Percentiles rank a stretch among this genome's conserved stretches.
Evolutionary conservation across 2,113 vertebrate genomes (phyloP).

Genomic region (Amphiprion percula): DNA sequence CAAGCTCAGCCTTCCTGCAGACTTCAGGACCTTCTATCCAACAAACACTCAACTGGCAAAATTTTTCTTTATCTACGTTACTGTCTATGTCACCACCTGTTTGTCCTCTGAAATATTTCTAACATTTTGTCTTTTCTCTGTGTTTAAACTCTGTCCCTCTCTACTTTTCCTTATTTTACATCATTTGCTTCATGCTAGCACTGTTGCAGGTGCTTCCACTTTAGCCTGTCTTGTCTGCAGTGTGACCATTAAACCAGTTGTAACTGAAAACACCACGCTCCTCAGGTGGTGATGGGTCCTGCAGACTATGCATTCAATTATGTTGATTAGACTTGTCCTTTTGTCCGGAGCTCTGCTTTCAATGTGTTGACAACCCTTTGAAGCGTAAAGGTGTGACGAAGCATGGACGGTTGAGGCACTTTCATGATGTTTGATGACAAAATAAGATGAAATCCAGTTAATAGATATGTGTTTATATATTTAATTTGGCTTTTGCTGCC

Average conservation of each 20-base stretch:
- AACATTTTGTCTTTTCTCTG: slow-evolving; percentile 11
- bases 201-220: slow-evolving; percentile 44
- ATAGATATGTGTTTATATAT: not conserved
- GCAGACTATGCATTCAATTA: slow-evolving; percentile 53
- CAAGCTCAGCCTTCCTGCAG: slow-evolving; percentile 34
- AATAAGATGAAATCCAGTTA: slow-evolving; percentile 38
- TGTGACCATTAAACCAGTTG: slow-evolving; percentile 39
- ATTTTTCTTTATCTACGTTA: slow-evolving; percentile 34
- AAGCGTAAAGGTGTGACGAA: slow-evolving; percentile 58
- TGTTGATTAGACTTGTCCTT: slow-evolving; percentile 58
- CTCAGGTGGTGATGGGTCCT: slow-evolving; percentile 38
- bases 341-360: slow-evolving; percentile 51
- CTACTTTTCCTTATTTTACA: slow-evolving; percentile 35
- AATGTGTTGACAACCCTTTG: slow-evolving; percentile 65
- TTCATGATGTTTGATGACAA: slow-evolving; percentile 25
- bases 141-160: slow-evolving; percentile 8
- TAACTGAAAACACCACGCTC: slow-evolving; percentile 32
- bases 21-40: slow-evolving; percentile 18
- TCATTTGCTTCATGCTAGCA: not conserved
- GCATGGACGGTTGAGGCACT: slow-evolving; percentile 10
- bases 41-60: slow-evolving; percentile 27
- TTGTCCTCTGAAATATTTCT: slow-evolving; percentile 24
- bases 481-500: slow-evolving; percentile 34
- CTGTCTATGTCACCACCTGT: slow-evolving; percentile 33
- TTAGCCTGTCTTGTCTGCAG: slow-evolving; percentile 25